Percentiles rank a stretch among this genome's conserved stretches.
Evolutionary conservation across 1,140 invertebrate genomes (phyloP).

Genomic region (Glomeris maerens): DNA sequence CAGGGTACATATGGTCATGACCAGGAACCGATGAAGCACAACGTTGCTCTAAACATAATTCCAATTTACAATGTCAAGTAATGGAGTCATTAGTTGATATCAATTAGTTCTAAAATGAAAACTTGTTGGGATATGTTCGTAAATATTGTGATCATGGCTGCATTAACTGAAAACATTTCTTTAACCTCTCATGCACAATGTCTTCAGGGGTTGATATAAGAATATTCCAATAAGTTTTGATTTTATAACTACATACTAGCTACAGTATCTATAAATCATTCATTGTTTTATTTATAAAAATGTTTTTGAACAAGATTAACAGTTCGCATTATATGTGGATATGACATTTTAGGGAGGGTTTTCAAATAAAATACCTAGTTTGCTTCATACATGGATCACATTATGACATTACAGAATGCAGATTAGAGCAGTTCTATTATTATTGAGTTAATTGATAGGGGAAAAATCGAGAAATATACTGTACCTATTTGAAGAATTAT

Average conservation of each 20-base stretch:
- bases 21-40: neutral
- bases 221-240: too few relatives aligned
- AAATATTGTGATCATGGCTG: neutral
- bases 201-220: too few relatives aligned
- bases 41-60: neutral
- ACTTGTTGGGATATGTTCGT: neutral
- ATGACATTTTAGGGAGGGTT: too few relatives aligned
- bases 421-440: neutral
- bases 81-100: neutral
- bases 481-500: neutral
- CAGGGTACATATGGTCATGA: neutral
- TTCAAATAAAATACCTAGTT: neutral
- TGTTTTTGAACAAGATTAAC: too few relatives aligned
- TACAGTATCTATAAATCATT: too few relatives aligned
- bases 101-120: neutral
- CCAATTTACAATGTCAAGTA: slow-evolving; percentile 8
- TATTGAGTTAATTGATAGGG: neutral
- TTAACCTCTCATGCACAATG: too few relatives aligned
- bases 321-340: too few relatives aligned
- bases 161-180: neutral
- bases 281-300: too few relatives aligned
- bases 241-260: too few relatives aligned
- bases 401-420: neutral
- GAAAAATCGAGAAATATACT: neutral
- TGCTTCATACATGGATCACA: neutral